Evolutionary conservation across 2,888 invertebrate genomes (phyloP), one percentile per base, ranked within the genome.

Genomic region (Drosophila multiciliata): DNA sequence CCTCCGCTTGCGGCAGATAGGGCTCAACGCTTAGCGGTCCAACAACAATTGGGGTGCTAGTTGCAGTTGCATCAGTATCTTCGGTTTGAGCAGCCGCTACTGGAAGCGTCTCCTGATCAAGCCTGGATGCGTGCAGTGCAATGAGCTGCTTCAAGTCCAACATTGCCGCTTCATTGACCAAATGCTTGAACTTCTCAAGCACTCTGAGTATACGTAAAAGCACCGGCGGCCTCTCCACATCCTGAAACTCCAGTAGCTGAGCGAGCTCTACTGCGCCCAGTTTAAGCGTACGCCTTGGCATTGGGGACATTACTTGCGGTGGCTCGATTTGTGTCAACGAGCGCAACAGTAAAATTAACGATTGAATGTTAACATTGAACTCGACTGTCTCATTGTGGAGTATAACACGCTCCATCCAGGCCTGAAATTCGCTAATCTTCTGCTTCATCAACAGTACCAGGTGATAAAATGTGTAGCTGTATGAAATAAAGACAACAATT

Each of bases 191-290:
- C 54, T 91, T 89, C 29, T 91, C 86, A 38, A 93, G 67, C 50
- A 91, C 86, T 26, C 72, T 60, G 2, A 85, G 77, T 38, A 92
- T 89, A 33, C 89, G 91, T 38, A 88, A 86, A 3, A 93, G 71
- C 1, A 91, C 74, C 38, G 92, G 91, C 0, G 86, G 87, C 33
- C 79, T 84, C 33, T 85, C 83, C 9, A 82, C 85, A 23, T 91
- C 91, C 65, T 91, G 91, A 50, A 88, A 90, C 36, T 91, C 92
- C 11, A 92, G 78, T 33, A 92, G 68, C 11, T 87, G 94, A 0
- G 95, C 95, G 78, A 97, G 93, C 89, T 97, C 96, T 0, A 87
- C 91, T n/a, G 94, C 91, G 0, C 94, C 93, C 83, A 97, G 92
- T 73, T 94, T 94, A 15, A 95, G 94, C 42, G 95, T 95, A 77